A percentile compares a stretch with the other conserved stretches of the same genome.
phyloP scores from a whole-genome alignment of 2,888 invertebrate genomes.

The Bhutanitis thaidina region DNA sequence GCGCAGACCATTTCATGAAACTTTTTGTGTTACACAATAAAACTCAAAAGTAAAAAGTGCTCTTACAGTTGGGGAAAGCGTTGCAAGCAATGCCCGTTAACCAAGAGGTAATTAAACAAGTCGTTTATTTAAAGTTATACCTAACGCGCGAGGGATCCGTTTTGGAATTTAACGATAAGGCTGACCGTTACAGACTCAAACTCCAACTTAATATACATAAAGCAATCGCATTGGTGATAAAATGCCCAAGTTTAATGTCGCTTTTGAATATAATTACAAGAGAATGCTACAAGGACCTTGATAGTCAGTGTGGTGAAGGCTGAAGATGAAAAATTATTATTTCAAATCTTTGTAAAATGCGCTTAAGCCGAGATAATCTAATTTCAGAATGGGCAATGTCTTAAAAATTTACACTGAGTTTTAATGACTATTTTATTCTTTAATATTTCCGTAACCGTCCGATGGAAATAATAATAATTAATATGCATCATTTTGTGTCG shows the following conservation, averaged over 20 bases:
- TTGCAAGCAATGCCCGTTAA: constrained; percentile 3
- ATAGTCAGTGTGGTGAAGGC: not conserved
- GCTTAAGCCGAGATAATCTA: not conserved
- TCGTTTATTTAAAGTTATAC: constrained; percentile 18
- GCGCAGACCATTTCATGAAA: constrained; percentile 7
- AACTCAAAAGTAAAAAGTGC: constrained; percentile 10
- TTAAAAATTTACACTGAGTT: no score
- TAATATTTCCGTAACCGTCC: no score
- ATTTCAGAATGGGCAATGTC: no score
- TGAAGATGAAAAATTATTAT: not conserved
- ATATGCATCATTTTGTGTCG: no score
- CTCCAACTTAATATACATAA: not conserved
- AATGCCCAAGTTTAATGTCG: constrained; percentile 6
- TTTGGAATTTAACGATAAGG: constrained; percentile 8
- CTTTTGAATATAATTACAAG: constrained; percentile 3
- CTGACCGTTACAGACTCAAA: constrained; percentile 3
- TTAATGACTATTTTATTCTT: no score
- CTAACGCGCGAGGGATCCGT: constrained; percentile 10
- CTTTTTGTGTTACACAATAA: constrained; percentile 12
- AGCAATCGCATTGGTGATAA: not conserved
- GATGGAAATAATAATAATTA: no score
- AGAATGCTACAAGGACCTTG: not conserved
- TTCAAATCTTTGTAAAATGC: not conserved
- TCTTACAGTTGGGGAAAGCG: constrained; percentile 8
- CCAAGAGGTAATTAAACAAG: constrained; percentile 18